Percentiles rank a stretch among this genome's conserved stretches.
These are phyloP conservation scores for Aeoliscus strigatus DNA, from an alignment of 2,797 vertebrate genomes.

Conservation along the genomic window DNA sequence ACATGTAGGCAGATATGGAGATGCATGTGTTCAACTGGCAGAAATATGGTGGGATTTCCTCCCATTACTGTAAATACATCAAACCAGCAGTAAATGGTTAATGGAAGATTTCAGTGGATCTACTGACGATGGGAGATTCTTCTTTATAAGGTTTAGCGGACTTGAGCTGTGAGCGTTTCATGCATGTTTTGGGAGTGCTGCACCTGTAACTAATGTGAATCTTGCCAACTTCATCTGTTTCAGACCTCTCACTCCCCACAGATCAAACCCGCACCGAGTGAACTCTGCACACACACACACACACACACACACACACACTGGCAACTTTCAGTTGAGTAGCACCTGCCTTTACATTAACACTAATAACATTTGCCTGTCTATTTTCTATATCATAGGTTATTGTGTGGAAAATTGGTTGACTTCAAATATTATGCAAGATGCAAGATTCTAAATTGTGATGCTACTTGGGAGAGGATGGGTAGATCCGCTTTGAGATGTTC, in stretches of 20 bases:
- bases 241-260: slow-evolving; percentile 42
- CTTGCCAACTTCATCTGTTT: slow-evolving; percentile 41
- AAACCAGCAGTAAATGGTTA: slow-evolving; percentile 4
- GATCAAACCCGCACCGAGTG: slow-evolving; percentile 60
- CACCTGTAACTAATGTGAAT: slow-evolving; percentile 70
- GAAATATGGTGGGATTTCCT: slow-evolving; percentile 42
- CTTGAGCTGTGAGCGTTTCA: slow-evolving; percentile 15
- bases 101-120: background rate
- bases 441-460: no score
- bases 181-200: slow-evolving; percentile 51
- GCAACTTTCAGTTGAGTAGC: no score
- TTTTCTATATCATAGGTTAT: no score
- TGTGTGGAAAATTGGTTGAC: no score
- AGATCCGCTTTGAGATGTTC: slow-evolving; percentile 3
- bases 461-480: slow-evolving; percentile 15
- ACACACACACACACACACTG: slow-evolving; percentile 16
- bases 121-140: slow-evolving; percentile 17
- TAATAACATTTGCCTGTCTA: no score
- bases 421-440: no score
- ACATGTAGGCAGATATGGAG: slow-evolving; percentile 34
- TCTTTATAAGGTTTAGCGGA: slow-evolving; percentile 47
- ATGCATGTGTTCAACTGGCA: slow-evolving; percentile 29
- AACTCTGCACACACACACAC: slow-evolving; percentile 24
- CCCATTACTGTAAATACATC: slow-evolving; percentile 26
- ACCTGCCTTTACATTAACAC: no score